Evolutionary conservation across 1,140 invertebrate genomes (phyloP), one percentile per base, ranked within the genome.

Genomic region (Eufriesea mexicana): DNA sequence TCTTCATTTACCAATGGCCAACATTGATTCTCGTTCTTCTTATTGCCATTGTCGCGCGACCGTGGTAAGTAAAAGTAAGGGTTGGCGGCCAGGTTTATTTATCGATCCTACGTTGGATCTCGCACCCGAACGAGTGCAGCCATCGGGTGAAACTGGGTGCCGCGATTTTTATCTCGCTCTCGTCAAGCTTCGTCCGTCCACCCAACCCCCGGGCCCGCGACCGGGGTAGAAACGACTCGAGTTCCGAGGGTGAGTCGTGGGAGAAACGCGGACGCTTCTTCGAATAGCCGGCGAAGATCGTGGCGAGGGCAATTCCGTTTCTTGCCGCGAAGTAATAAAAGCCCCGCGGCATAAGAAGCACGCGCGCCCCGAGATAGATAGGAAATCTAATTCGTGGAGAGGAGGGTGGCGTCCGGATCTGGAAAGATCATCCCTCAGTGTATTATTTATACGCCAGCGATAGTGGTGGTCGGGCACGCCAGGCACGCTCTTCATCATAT

Each of bases 381-480:
- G 89, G 91, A 89, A 92, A 92, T 93, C 92, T 92, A 94, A 94
- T 94, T 94, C 92, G 91, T 2, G 84, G 66, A 67, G 88, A 83
- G 85, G 84, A 87, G 92, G 90, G 89, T 85, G 84, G 57, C 83
- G 70, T 84, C 85, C 76, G 84, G 86, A 89, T 89, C 87, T 74
- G 83, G 88, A 89, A 64, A 86, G 87, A 89, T 89, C 88, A 91
- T 92, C 90, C 89, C 89, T 91, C 90, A 83, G 84, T 91, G 81
- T 92, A 93, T 93, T 93, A 94, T 93, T 94, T 94, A 94, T 93
- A 91, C 84, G 89, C 73, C 73, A 83, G 85, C 87, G 89, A 92
- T 94, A 94, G 93, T 92, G 93, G 91, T 92, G 89, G 88, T 90
- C 90, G 89, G 81, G 91, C 90, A 94, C 92, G 91, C 93, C 71